A percentile compares a stretch with the other conserved stretches of the same genome.
These are phyloP conservation scores for Bolinopsis microptera DNA, from an alignment of 37 sponge, comb jelly and placozoan species.

Conservation along the genomic window DNA sequence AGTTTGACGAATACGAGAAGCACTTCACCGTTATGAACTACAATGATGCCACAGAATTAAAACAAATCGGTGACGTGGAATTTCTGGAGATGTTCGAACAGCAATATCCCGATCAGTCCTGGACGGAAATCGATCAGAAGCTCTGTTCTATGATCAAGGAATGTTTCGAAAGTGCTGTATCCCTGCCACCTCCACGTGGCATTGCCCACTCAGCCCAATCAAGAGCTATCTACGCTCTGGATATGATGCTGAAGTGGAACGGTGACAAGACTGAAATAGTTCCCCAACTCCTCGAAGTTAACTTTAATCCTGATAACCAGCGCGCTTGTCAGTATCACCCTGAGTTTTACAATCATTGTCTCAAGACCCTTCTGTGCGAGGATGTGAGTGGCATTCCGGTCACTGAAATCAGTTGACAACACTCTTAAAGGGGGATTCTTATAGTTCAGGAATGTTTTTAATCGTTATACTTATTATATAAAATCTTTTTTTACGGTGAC, in stretches of 20 bases:
- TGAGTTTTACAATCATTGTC: slow-evolving; percentile 83
- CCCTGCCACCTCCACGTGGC: slow-evolving; percentile 44
- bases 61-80: slow-evolving; percentile 76
- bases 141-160: slow-evolving; percentile 65
- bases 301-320: slow-evolving; percentile 85
- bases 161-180: slow-evolving; percentile 47
- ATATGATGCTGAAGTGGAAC: slow-evolving; percentile 88
- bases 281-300: slow-evolving; percentile 82
- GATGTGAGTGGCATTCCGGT: slow-evolving; percentile 49
- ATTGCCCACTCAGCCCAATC: slow-evolving; percentile 65
- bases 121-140: slow-evolving; percentile 67
- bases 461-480: no score
- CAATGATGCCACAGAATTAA: slow-evolving; percentile 45
- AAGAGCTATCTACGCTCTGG: slow-evolving; percentile 84
- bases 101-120: slow-evolving; percentile 80
- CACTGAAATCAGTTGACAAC: slow-evolving; percentile 4
- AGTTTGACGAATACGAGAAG: slow-evolving; percentile 85
- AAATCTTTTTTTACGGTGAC: no score
- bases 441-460: no score
- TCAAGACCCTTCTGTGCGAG: slow-evolving; percentile 74
- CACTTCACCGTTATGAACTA: slow-evolving; percentile 99
- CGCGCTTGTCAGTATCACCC: slow-evolving; percentile 86
- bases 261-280: slow-evolving; percentile 65
- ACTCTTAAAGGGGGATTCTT: not conserved
- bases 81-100: slow-evolving; percentile 81